Evolutionary conservation across 2,797 vertebrate species (phyloP).

Genomic region (Alectoris magna): DNA sequence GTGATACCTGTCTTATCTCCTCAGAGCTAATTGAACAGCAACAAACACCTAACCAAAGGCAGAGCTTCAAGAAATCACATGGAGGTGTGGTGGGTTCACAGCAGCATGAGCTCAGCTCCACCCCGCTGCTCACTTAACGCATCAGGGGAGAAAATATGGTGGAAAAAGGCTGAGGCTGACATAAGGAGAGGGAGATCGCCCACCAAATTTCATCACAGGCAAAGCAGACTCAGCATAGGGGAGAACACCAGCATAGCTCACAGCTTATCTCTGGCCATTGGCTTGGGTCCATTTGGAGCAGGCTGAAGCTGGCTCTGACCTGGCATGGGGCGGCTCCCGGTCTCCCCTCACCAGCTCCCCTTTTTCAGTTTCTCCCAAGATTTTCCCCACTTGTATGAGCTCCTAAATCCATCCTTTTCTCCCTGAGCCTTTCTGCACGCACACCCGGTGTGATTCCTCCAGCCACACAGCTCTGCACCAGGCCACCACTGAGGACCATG

Average conservation of each 20-base stretch:
- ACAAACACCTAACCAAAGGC: not conserved
- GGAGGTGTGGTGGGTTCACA: not conserved
- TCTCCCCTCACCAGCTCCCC: not conserved
- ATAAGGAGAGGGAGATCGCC: not conserved
- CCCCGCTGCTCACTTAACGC: not conserved
- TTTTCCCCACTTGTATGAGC: not conserved
- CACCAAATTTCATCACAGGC: not conserved
- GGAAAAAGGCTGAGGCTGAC: not conserved
- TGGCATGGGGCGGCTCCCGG: not conserved
- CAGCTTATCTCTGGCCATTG: not conserved
- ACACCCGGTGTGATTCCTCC: accelerated
- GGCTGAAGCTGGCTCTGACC: not conserved
- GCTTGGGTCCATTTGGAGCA: not conserved
- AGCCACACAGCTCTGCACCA: accelerated
- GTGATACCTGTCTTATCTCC: slow-evolving; percentile 54
- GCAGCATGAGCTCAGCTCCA: not conserved
- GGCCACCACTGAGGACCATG: not conserved
- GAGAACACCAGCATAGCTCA: not conserved
- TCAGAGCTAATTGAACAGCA: slow-evolving; percentile 10
- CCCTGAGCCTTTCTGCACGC: not conserved
- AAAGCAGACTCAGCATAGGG: not conserved
- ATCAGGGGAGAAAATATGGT: not conserved
- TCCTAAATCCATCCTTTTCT: not conserved
- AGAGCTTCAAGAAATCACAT: not conserved
- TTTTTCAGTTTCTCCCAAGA: accelerated